Evolutionary conservation across 2,797 vertebrate genomes (phyloP), one percentile per base, ranked within the genome.

Genomic region (Trichosurus vulpecula): DNA sequence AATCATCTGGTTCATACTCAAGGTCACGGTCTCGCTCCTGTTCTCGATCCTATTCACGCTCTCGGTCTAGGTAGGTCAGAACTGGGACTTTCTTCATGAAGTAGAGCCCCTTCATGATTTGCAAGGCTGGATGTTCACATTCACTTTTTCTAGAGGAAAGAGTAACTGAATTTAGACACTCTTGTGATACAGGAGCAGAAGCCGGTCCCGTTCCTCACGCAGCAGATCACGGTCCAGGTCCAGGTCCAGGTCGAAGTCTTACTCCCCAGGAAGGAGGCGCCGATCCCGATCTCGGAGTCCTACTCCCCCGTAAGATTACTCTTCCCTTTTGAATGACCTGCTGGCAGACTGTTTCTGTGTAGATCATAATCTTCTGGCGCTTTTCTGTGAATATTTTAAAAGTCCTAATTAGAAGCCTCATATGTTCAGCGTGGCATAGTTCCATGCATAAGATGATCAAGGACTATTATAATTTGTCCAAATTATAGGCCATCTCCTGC

Each of bases 1-100:
- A 99, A 96, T 99, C 99, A 0, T 99, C 99, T 0, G 99, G 99
- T 91, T 99, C 99, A 8, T 99, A 99, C 52, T 99, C 99, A 0
- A 97, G 99, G 0, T 99, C 99, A 0, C 98, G 98, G 0, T 99
- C 99, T 0, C 99, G 99, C 53, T 99, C 99, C 4, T 98, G 98
- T 47, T 99, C 99, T 0, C 98, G 98, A 9, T 99, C 99, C 93
- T 99, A 99, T 94, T 99, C 99, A 0, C 98, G 99, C 2, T 99
- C 99, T 0, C 98, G 99, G 61, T 99, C 99, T 98, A 99, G 99
- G 99, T 99, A 98, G 96, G 90, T 54, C 6, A 0, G 25, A 0
- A 0, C 0, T 27, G 31, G 53, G n/a, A 6, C 81, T 47, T 0
- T n/a, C n/a, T 11, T 1, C 54, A 55, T 0, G 0, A 8, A 19